A percentile compares a stretch with the other conserved stretches of the same genome.
These are phyloP conservation scores for Kryptopterus vitreolus DNA, from an alignment of 2,797 vertebrate species.

Conservation along the genomic window DNA sequence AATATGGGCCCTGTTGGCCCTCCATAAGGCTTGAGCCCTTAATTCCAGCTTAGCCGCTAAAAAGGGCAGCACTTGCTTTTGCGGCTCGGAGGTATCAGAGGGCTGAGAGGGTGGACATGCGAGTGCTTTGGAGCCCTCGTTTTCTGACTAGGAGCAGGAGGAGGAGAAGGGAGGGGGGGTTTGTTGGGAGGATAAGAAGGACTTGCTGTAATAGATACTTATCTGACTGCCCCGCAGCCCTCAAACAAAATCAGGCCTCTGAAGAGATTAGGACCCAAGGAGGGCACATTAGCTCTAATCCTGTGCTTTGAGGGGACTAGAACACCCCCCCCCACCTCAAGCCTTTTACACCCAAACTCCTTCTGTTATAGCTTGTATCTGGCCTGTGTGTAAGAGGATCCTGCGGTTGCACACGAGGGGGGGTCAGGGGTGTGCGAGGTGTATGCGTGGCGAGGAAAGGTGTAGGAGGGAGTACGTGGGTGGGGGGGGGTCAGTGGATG, in stretches of 20 bases:
- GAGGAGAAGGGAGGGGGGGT: slow-evolving; percentile 64
- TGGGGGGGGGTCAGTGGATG: slow-evolving; percentile 1
- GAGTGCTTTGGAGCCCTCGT: slow-evolving; percentile 78
- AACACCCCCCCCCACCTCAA: slow-evolving; percentile 60
- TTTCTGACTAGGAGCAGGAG: slow-evolving; percentile 61
- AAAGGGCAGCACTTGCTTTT: slow-evolving; percentile 79
- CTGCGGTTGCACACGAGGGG: slow-evolving; percentile 71
- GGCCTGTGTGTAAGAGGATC: slow-evolving; percentile 70
- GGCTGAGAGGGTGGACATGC: slow-evolving; percentile 69
- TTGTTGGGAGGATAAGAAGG: slow-evolving; percentile 74
- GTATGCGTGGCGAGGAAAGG: no score
- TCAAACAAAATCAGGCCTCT: slow-evolving; percentile 82
- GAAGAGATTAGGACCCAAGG: slow-evolving; percentile 85
- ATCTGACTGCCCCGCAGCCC: slow-evolving; percentile 81
- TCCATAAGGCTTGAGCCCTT: slow-evolving; percentile 76
- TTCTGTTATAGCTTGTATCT: slow-evolving; percentile 76
- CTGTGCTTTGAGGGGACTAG: slow-evolving; percentile 78
- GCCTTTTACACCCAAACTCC: slow-evolving; percentile 76
- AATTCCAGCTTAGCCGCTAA: slow-evolving; percentile 80
- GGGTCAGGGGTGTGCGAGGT: slow-evolving; percentile 56
- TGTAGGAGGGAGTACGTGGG: not conserved
- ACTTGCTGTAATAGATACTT: slow-evolving; percentile 87
- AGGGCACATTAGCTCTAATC: slow-evolving; percentile 88
- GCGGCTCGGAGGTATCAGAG: slow-evolving; percentile 74
- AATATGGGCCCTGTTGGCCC: slow-evolving; percentile 76